Conservation (phyloP, 64 coral and sea anemone genomes). For the Actinia equina region DNA sequence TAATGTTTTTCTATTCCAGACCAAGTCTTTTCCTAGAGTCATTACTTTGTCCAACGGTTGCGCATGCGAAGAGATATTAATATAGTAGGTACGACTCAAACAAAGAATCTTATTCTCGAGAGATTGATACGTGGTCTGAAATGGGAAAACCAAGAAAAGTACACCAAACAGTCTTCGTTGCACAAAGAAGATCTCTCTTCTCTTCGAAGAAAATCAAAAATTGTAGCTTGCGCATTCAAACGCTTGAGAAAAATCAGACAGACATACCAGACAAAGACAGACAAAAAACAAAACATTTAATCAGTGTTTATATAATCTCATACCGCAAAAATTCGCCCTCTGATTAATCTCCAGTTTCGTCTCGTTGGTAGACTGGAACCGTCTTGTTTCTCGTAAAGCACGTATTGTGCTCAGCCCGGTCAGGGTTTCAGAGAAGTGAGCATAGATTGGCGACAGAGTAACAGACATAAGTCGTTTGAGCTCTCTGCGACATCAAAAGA, state of each 20-base stretch:
- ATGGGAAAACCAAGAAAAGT: too few species aligned
- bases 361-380: conserved; percentile 77
- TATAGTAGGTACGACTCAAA: too few species aligned
- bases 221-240: too few species aligned
- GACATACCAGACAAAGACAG: not conserved
- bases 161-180: too few species aligned
- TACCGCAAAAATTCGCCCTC: conserved; percentile 83
- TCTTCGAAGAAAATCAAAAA: too few species aligned
- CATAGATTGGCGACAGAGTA: conserved; percentile 87
- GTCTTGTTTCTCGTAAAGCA: conserved; percentile 66
- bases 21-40: too few species aligned
- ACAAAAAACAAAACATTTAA: too few species aligned
- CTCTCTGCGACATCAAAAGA: conserved; percentile 46
- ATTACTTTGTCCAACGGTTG: too few species aligned
- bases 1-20: too few species aligned
- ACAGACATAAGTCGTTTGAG: conserved; percentile 93
- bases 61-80: too few species aligned
- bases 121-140: not conserved
- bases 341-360: conserved; percentile 79
- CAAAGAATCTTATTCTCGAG: not conserved
- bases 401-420: conserved; percentile 86
- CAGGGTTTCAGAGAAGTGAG: conserved; percentile 93
- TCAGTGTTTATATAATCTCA: not conserved
- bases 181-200: too few species aligned
- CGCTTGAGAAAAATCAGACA: too few species aligned